phyloP scores from a whole-genome alignment of 2,113 vertebrate species.

The Taurulus bubalis region DNA sequence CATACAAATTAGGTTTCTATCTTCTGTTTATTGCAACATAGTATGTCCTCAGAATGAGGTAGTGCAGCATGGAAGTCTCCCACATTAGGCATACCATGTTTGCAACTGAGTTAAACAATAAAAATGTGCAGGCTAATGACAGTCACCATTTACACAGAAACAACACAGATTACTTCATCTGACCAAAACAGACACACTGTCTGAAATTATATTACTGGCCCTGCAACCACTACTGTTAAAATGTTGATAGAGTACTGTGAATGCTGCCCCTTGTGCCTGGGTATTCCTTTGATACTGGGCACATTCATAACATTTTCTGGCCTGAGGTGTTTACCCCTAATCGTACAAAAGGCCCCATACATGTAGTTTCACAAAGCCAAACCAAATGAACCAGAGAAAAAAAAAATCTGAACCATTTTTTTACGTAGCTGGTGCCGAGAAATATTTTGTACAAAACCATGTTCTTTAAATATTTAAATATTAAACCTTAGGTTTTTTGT shows the following conservation, averaged over 20 bases:
- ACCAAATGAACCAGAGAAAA: not conserved
- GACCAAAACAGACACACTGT: not conserved
- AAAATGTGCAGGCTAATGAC: not conserved
- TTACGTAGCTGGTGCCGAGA: not conserved
- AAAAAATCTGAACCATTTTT: slow-evolving; percentile 8
- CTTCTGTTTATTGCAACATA: not conserved
- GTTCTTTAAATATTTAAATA: not conserved
- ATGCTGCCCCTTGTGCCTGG: not conserved
- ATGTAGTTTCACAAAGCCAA: slow-evolving; percentile 1
- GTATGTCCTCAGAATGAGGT: not conserved
- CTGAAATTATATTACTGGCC: not conserved
- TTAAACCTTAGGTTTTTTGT: slow-evolving; percentile 4
- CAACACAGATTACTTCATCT: too few relatives aligned
- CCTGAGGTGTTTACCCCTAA: not conserved
- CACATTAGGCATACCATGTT: not conserved
- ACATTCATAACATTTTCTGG: slow-evolving; percentile 13
- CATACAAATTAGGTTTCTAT: not conserved
- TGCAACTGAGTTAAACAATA: not conserved
- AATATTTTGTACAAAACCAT: not conserved
- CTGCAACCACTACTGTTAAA: not conserved
- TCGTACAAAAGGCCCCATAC: not conserved
- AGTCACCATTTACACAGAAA: not conserved
- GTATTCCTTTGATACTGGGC: not conserved
- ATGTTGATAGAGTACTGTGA: not conserved
- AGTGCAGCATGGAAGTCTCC: not conserved